A percentile compares a stretch with the other conserved stretches of the same genome.
phyloP scores from a whole-genome alignment of 1,140 invertebrate genomes.

The Drosophila equinoxialis region DNA sequence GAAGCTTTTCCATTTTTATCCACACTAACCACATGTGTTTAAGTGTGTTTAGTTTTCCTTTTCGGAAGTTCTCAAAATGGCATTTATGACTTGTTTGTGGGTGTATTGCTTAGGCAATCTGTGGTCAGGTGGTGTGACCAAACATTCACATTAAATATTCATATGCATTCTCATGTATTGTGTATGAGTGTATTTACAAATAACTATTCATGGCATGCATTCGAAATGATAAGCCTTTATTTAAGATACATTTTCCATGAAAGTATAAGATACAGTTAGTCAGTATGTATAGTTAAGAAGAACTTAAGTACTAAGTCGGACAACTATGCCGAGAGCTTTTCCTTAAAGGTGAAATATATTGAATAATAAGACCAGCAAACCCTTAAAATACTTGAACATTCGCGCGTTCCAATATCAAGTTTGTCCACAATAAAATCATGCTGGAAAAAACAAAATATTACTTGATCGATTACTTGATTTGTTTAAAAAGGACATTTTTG shows the following conservation, averaged over 20 bases:
- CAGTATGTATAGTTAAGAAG: background rate
- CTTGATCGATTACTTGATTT: background rate
- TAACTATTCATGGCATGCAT: constrained; percentile 48
- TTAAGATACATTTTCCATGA: constrained; percentile 3
- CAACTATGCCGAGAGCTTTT: too few relatives aligned
- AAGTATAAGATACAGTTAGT: background rate
- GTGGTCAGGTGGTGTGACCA: constrained; percentile 67
- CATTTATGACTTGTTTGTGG: constrained; percentile 70
- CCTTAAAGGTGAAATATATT: too few relatives aligned
- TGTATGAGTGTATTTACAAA: constrained; percentile 19
- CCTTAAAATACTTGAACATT: background rate
- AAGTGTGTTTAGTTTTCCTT: constrained; percentile 66
- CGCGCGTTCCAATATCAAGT: background rate
- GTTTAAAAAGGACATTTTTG: background rate
- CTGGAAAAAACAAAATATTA: background rate
- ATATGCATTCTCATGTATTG: constrained; percentile 44
- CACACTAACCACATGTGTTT: constrained; percentile 26
- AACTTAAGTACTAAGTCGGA: too few relatives aligned
- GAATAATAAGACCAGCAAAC: too few relatives aligned
- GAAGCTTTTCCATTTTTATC: constrained; percentile 72
- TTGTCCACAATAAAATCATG: background rate
- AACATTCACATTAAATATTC: constrained; percentile 68
- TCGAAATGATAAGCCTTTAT: constrained; percentile 44
- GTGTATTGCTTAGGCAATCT: constrained; percentile 64
- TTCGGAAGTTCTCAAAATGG: constrained; percentile 76